Percentiles rank a stretch among this genome's conserved stretches.
Conservation (phyloP, 2,113 vertebrate genomes). For the Hemiprocne comata region DNA sequence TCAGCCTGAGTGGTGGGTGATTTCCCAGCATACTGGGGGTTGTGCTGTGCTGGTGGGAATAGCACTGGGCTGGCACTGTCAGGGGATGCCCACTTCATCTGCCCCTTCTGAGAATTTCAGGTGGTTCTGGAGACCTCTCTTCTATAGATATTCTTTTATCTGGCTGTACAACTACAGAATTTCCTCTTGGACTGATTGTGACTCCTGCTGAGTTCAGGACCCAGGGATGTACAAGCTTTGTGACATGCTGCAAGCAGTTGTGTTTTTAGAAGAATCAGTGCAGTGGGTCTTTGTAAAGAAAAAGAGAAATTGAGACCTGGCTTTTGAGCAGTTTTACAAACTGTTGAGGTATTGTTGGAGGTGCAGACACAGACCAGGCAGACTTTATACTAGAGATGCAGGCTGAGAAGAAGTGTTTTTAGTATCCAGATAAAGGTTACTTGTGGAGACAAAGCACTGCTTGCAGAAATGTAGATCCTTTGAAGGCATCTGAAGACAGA, state of each 20-base stretch:
- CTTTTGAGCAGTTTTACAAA: background rate
- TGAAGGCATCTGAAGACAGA: background rate
- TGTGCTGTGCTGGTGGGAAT: background rate
- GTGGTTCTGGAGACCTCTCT: background rate
- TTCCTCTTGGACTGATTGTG: background rate
- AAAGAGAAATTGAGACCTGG: background rate
- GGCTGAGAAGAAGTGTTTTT: background rate
- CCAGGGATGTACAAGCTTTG: background rate
- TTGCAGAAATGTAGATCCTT: background rate
- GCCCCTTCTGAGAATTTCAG: background rate
- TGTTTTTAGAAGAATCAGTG: background rate
- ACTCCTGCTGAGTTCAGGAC: background rate
- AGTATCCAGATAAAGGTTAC: background rate
- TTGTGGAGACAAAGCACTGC: background rate
- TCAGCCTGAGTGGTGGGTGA: background rate
- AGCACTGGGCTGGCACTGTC: background rate
- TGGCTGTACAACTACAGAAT: background rate
- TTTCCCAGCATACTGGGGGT: background rate
- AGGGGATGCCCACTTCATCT: background rate
- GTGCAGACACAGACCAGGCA: background rate
- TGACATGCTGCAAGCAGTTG: fast-evolving
- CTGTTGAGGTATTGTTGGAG: background rate
- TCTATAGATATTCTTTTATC: background rate
- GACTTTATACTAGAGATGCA: background rate
- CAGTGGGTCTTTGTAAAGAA: background rate